Conservation (phyloP, 1,140 invertebrate genomes). For the Trichomalopsis sarcophagae region DNA sequence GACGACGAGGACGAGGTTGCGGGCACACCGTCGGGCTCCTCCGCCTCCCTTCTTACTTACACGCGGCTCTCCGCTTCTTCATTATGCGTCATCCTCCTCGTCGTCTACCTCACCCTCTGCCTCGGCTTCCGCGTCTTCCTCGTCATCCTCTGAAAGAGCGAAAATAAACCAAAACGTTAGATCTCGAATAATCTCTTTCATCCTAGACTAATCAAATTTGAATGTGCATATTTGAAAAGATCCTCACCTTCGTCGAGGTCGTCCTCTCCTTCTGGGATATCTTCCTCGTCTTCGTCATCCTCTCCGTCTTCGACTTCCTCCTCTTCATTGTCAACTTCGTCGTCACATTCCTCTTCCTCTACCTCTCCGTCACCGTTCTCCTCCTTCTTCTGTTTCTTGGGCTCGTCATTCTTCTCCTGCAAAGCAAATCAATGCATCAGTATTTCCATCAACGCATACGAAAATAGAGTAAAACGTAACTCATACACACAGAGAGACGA, state of each 20-base stretch:
- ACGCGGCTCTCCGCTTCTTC: slow-evolving; percentile 67
- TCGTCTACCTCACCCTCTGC: slow-evolving; percentile 78
- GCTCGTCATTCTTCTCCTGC: slow-evolving; percentile 83
- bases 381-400: slow-evolving; percentile 86
- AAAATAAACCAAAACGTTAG: slow-evolving; percentile 14
- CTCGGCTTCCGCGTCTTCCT: slow-evolving; percentile 76
- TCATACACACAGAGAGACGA: neutral
- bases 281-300: slow-evolving; percentile 81
- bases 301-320: slow-evolving; percentile 77
- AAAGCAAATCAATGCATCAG: slow-evolving; percentile 33
- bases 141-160: slow-evolving; percentile 78
- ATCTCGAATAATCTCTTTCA: too few species aligned
- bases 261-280: slow-evolving; percentile 80
- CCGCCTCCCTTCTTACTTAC: slow-evolving; percentile 71
- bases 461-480: neutral
- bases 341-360: slow-evolving; percentile 81
- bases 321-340: slow-evolving; percentile 80
- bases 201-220: too few species aligned
- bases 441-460: neutral
- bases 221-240: slow-evolving; percentile 55
- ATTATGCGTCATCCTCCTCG: slow-evolving; percentile 77
- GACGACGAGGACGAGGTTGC: slow-evolving; percentile 50
- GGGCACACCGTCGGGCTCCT: slow-evolving; percentile 61
- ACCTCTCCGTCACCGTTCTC: slow-evolving; percentile 81
- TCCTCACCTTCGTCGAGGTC: slow-evolving; percentile 82